phyloP scores from a whole-genome alignment of 2,113 vertebrate species.

The Leptocoma aspasia region DNA sequence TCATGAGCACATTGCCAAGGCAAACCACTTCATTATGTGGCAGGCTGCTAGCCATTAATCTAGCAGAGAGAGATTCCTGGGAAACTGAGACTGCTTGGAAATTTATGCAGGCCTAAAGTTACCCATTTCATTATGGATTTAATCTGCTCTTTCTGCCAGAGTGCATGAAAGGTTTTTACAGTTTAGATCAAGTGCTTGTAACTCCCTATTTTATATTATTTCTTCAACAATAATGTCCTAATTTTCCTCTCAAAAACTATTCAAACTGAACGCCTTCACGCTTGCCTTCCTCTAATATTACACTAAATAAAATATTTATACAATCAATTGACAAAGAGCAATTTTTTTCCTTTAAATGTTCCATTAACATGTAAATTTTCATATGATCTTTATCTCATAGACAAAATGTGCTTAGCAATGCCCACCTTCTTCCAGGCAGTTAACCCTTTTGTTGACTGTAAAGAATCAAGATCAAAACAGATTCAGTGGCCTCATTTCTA shows the following conservation, averaged over 20 bases:
- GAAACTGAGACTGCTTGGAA: conserved; percentile 80
- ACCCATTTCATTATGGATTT: conserved; percentile 96
- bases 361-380: conserved; percentile 82
- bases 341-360: conserved; percentile 70
- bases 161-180: conserved; percentile 76
- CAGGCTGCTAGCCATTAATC: conserved; percentile 92
- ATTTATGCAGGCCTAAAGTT: conserved; percentile 94
- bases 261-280: conserved; percentile 65
- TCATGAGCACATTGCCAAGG: conserved; percentile 92
- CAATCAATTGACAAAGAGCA: conserved; percentile 79
- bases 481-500: conserved; percentile 15
- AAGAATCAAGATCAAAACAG: conserved; percentile 48
- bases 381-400: conserved; percentile 69
- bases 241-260: conserved; percentile 68
- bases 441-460: conserved; percentile 59
- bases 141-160: conserved; percentile 83
- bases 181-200: conserved; percentile 79
- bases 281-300: conserved; percentile 73
- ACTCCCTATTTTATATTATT: conserved; percentile 78
- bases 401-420: conserved; percentile 55
- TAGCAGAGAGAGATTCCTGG: conserved; percentile 85
- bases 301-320: conserved; percentile 83
- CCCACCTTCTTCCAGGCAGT: conserved; percentile 48
- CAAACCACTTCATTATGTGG: conserved; percentile 95
- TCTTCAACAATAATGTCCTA: conserved; percentile 75